These are phyloP conservation scores for Etheostoma perlongum DNA, from an alignment of 2,797 vertebrate species.

Conservation along the genomic window DNA sequence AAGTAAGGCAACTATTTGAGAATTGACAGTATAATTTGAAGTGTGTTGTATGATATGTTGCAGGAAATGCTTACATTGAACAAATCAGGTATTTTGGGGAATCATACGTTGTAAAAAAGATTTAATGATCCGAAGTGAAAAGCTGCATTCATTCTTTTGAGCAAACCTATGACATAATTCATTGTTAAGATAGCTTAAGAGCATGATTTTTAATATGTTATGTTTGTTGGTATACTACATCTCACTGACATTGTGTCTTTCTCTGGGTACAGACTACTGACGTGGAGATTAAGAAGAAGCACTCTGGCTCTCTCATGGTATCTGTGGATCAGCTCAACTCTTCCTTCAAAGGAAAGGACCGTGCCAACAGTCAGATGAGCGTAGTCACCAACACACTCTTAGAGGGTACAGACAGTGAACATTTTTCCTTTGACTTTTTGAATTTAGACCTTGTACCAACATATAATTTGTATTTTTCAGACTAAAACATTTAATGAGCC, in stretches of 20 bases:
- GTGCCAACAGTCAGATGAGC: constrained; percentile 96
- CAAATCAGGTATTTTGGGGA: background rate
- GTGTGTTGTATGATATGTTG: constrained; percentile 19
- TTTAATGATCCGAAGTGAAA: constrained; percentile 14
- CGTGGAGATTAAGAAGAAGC: constrained; percentile 95
- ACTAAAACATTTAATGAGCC: background rate
- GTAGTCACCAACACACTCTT: constrained; percentile 96
- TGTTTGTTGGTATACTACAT: constrained; percentile 23
- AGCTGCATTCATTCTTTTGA: constrained; percentile 12
- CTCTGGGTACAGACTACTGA: constrained; percentile 90
- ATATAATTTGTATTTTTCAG: background rate
- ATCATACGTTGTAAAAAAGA: background rate
- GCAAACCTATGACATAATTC: constrained; percentile 18
- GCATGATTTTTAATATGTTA: constrained; percentile 27
- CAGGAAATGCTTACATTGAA: constrained; percentile 2
- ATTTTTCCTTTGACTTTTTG: background rate
- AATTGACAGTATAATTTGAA: constrained; percentile 53
- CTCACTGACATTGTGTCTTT: constrained; percentile 52
- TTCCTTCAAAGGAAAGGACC: constrained; percentile 94
- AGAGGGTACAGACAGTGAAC: constrained; percentile 86
- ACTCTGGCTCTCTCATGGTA: constrained; percentile 96
- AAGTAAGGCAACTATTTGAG: constrained; percentile 53
- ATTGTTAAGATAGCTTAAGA: constrained; percentile 11
- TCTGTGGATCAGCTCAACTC: constrained; percentile 97
- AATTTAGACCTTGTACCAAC: background rate